These are phyloP conservation scores for Oedothorax gibbosus DNA, from an alignment of 1,140 invertebrate species.

Conservation along the genomic window DNA sequence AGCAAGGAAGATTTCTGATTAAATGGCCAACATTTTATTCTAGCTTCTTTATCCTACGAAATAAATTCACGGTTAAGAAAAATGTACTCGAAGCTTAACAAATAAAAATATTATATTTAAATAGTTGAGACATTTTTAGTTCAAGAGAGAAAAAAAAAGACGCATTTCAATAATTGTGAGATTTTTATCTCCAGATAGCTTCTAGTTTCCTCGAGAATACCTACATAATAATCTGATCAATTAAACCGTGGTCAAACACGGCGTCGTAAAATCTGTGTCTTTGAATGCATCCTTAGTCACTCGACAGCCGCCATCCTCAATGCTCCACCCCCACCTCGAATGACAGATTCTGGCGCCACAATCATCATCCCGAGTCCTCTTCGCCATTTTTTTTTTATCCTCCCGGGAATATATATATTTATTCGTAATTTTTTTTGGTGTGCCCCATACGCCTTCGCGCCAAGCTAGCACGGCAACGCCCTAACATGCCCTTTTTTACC, in stretches of 20 bases:
- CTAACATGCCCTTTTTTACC: background rate
- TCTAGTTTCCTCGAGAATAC: too few relatives aligned
- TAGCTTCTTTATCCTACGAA: too few relatives aligned
- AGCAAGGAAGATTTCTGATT: too few relatives aligned
- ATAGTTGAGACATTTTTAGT: too few relatives aligned
- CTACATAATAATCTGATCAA: too few relatives aligned
- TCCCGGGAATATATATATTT: slow-evolving; percentile 6
- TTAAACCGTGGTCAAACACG: background rate
- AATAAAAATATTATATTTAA: too few relatives aligned
- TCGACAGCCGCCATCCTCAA: slow-evolving; percentile 35
- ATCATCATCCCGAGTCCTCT: slow-evolving; percentile 27
- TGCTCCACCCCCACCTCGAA: slow-evolving; percentile 32
- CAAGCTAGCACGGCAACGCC: slow-evolving; percentile 26
- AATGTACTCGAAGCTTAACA: too few relatives aligned
- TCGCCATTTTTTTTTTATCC: slow-evolving; percentile 13
- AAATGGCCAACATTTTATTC: too few relatives aligned
- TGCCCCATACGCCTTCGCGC: slow-evolving; percentile 18
- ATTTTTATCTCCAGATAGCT: too few relatives aligned
- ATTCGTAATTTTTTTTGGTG: background rate
- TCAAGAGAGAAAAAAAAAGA: too few relatives aligned
- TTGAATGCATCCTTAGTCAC: background rate
- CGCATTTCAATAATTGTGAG: too few relatives aligned
- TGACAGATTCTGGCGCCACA: slow-evolving; percentile 59
- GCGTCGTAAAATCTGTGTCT: background rate
- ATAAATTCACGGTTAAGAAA: too few relatives aligned